A percentile compares a stretch with the other conserved stretches of the same genome.
phyloP scores from a whole-genome alignment of 1,140 invertebrate species.

The Subanguina moxae region DNA sequence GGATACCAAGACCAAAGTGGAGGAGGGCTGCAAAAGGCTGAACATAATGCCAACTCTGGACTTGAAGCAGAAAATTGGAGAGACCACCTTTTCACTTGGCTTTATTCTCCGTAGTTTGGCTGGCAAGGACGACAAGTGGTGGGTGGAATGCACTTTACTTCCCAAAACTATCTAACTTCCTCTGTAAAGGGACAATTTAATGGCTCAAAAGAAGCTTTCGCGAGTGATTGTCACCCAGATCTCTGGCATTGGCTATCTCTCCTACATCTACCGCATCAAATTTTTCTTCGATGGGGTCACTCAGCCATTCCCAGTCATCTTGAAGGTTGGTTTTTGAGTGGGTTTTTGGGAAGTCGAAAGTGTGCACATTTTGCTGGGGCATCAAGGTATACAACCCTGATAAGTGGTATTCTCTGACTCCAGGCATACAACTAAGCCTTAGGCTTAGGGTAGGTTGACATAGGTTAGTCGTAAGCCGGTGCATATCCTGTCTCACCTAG shows the following conservation, averaged over 20 bases:
- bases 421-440: too few relatives aligned
- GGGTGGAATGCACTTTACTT: not conserved
- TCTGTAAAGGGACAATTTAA: slow-evolving; percentile 1
- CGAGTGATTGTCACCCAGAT: not conserved
- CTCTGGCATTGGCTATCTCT: slow-evolving; percentile 7
- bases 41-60: not conserved
- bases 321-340: not conserved
- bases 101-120: not conserved
- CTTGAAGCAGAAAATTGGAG: slow-evolving; percentile 8
- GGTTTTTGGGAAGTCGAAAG: not conserved
- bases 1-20: not conserved
- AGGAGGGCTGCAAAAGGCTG: not conserved
- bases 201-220: not conserved
- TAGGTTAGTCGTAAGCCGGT: too few relatives aligned
- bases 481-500: too few relatives aligned
- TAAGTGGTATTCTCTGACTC: too few relatives aligned
- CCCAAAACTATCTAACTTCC: not conserved
- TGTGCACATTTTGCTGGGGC: not conserved
- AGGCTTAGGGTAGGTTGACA: too few relatives aligned
- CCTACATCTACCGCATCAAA: slow-evolving; percentile 1
- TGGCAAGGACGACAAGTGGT: slow-evolving; percentile 4
- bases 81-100: not conserved
- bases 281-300: slow-evolving; percentile 1
- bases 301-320: slow-evolving; percentile 2
- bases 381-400: not conserved